These are phyloP conservation scores for Trichogramma evanescens DNA, from an alignment of 2,888 invertebrate genomes.

Conservation along the genomic window DNA sequence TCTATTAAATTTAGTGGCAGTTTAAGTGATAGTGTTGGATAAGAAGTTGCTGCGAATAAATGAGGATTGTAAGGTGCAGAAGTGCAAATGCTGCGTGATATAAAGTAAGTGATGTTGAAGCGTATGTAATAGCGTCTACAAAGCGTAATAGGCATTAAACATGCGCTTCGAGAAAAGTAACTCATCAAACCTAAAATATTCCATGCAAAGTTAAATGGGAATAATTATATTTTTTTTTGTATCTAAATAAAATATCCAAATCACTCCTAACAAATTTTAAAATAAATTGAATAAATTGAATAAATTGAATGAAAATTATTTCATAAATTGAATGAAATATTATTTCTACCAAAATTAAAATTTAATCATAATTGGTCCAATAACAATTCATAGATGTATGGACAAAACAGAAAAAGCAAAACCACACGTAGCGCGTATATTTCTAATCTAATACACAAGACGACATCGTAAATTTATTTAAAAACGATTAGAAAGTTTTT, in stretches of 20 bases:
- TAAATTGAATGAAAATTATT: slow-evolving; percentile 14
- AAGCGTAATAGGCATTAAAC: too few species aligned
- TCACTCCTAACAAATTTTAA: neutral
- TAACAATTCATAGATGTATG: neutral
- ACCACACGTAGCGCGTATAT: slow-evolving; percentile 23
- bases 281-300: slow-evolving; percentile 11
- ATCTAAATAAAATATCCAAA: neutral
- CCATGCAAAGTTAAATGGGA: neutral
- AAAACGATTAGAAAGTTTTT: neutral
- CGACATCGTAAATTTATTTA: slow-evolving; percentile 16
- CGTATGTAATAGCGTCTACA: too few species aligned
- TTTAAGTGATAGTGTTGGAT: too few species aligned
- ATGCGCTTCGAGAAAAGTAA: neutral
- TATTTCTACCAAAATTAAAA: slow-evolving; percentile 5
- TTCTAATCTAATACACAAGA: slow-evolving; percentile 27
- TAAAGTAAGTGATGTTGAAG: too few species aligned
- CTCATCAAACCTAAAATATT: neutral
- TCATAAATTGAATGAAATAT: slow-evolving; percentile 13
- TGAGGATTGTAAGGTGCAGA: too few species aligned
- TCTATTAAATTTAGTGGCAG: too few species aligned
- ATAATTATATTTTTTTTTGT: neutral
- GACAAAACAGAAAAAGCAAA: slow-evolving; percentile 22
- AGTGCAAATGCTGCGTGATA: too few species aligned
- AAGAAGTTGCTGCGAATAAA: too few species aligned
- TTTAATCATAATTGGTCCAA: slow-evolving; percentile 7